A percentile compares a stretch with the other conserved stretches of the same genome.
These are phyloP conservation scores for Calycopis cecrops DNA, from an alignment of 1,140 invertebrate genomes.

Conservation along the genomic window DNA sequence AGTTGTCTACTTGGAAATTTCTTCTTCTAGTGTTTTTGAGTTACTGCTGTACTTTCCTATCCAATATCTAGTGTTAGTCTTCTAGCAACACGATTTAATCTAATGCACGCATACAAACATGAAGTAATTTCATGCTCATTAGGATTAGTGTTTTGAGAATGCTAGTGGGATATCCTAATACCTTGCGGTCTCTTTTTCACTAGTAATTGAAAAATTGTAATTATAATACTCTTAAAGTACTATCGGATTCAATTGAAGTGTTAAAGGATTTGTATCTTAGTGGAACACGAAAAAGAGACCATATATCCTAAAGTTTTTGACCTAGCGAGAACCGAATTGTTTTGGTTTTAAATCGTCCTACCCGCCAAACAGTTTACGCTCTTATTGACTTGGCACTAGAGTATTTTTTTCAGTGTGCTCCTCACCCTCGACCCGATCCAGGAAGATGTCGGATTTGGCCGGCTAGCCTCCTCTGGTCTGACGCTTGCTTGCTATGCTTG, in stretches of 20 bases:
- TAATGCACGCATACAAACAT: slow-evolving; percentile 1
- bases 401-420: slow-evolving; percentile 75
- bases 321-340: slow-evolving; percentile 2
- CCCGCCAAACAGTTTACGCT: slow-evolving; percentile 53
- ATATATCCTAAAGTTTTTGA: not conserved
- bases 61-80: slow-evolving; percentile 20
- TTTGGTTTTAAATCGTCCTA: slow-evolving; percentile 24
- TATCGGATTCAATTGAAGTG: not conserved
- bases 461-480: slow-evolving; percentile 67
- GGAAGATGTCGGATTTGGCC: slow-evolving; percentile 60
- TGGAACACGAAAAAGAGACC: not conserved
- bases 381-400: slow-evolving; percentile 73
- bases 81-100: slow-evolving; percentile 20
- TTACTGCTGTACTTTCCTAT: not conserved
- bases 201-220: too few species aligned
- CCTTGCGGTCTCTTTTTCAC: slow-evolving; percentile 23
- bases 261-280: too few species aligned
- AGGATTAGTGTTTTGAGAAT: slow-evolving; percentile 67
- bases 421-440: slow-evolving; percentile 65
- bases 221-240: too few species aligned
- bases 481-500: slow-evolving; percentile 58
- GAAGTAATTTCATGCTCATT: slow-evolving; percentile 67
- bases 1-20: not conserved
- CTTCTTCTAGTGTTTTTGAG: slow-evolving; percentile 5
- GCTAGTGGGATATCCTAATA: slow-evolving; percentile 60